Base-by-base conservation (phyloP, 2,888 invertebrate genomes). In the Folsomia candida region DNA sequence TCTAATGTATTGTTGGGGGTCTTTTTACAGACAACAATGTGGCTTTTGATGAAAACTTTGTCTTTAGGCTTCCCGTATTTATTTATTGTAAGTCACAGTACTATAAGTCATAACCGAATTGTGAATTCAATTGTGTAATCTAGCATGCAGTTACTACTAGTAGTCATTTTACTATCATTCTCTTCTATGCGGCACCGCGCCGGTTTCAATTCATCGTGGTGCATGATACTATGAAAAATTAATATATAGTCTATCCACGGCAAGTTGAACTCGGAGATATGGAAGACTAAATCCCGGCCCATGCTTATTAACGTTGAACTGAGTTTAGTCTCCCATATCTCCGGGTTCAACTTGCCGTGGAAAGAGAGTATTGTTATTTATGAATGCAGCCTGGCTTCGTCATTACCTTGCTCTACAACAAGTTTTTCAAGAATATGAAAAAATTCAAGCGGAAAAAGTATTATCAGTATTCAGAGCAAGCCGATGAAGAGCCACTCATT, bases 21-120 rank as follows among this genome's bases (percentile, higher is more conserved):
- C 9, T 18, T 47, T 47, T 47, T 9, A 11, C 18, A 47, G 70
- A 76, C 76, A 25, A 76, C 76, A 0, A 25, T 76, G 14, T 76
- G 76, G 76, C 69, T 76, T 2, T 25, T 76, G 20, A 76, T 76
- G 76, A 76, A 76, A 51, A 76, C 76, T 18, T 74, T 76, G 29
- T 76, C 76, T 0, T 60, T 76, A 2, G 76, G 76, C 24, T 76
- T 76, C 47, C 76, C 76, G 1, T 76, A 74, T 60, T 67, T 76
- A 0, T 76, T 76, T 37, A 69, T 76, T 60, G 76, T 74, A 74
- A 72, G 72, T 51, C 11, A 27, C 47, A 14, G n/a, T n/a, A n/a
- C n/a, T n/a, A n/a, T n/a, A n/a, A 18, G n/a, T 22, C n/a, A 29
- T 20, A 29, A 20, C 9, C n/a, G 22, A 58, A 6, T 62, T 62